Evolutionary conservation across 2,113 vertebrate genomes (phyloP).

Genomic region (Charina bottae): DNA sequence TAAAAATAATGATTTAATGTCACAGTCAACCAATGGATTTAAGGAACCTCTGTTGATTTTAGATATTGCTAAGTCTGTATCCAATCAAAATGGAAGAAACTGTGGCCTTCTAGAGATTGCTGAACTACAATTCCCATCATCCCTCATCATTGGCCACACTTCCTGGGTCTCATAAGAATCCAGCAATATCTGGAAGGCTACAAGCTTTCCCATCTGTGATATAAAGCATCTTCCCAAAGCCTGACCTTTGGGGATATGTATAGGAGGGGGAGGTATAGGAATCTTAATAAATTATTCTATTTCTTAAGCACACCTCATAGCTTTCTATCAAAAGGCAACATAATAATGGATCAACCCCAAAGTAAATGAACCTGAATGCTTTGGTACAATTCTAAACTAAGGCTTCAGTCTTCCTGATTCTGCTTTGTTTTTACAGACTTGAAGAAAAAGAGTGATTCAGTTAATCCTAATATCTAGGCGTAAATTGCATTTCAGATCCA

Average conservation of each 20-base stretch:
- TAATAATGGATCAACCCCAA: neutral
- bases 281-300: neutral
- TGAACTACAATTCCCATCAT: neutral
- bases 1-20: neutral
- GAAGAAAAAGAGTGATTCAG: slow-evolving; percentile 44
- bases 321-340: neutral
- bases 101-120: neutral
- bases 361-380: slow-evolving; percentile 27
- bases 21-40: neutral
- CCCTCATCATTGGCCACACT: neutral
- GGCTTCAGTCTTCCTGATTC: slow-evolving; percentile 40
- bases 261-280: neutral
- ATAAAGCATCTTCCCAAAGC: neutral
- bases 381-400: slow-evolving; percentile 44
- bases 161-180: neutral
- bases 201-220: neutral
- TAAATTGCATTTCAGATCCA: slow-evolving; percentile 56
- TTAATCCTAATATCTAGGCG: slow-evolving; percentile 59
- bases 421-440: slow-evolving; percentile 35
- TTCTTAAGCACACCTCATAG: neutral
- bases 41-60: neutral
- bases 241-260: neutral
- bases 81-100: neutral
- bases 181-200: neutral
- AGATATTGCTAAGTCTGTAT: neutral